Evolutionary conservation across 2,888 invertebrate species (phyloP), one percentile per base, ranked within the genome.

Genomic region (Erebia ligea): DNA sequence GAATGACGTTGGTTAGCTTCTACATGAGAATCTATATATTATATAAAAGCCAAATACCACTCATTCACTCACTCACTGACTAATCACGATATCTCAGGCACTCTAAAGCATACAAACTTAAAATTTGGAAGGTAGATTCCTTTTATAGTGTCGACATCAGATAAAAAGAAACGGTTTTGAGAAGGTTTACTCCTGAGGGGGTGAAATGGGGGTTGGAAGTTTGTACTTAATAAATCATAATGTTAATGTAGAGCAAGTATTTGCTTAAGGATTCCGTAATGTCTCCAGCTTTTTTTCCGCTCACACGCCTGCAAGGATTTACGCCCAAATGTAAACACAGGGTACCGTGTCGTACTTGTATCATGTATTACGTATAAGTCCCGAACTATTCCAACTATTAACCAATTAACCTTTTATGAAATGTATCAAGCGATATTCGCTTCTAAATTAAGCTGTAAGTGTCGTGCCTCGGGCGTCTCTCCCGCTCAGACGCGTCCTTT

Each of bases 401-500:
- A 67, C 42, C 58, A 67, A 67, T 61, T 67, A 67, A 50, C 50
- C 34, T 59, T 40, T 40, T 61, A 66, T 57, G 52, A 67, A 61
- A 67, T 34, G 52, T 40, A 67, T 40, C 67, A 19, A 59, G 52
- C 67, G 13, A 59, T 71, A 68, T 70, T 71, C 79, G 69, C 64
- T 73, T 76, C 76, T 76, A 82, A 82, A 82, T 80, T 77, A 80
- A 82, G 81, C 67, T 68, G 70, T 74, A 80, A 78, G 77, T 81
- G 78, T 80, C 78, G 79, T 68, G 76, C 70, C 69, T 68, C 73
- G 71, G 69, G 72, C 72, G 67, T 78, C 81, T 81, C 80, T 77
- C 76, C 77, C 82, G 82, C 81, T 80, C 81, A 82, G 82, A 82
- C 82, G 81, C 84, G 84, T 80, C 84, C 82, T 85, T 25, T 90